Base-by-base conservation (phyloP, 2,113 vertebrate genomes). In the Struthio camelus region DNA sequence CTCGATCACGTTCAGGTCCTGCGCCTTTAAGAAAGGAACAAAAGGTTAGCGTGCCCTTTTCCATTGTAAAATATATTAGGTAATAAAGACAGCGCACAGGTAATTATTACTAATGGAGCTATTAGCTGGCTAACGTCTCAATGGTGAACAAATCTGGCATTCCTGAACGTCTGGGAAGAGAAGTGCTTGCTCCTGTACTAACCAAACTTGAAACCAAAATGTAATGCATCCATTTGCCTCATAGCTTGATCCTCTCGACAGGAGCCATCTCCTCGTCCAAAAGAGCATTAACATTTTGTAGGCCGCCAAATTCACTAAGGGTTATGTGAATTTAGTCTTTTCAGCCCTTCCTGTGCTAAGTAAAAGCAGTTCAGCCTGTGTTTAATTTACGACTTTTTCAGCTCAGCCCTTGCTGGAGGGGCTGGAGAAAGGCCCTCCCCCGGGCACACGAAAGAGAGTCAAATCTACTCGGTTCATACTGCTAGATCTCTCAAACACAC, bases 1-100 rank as follows among this genome's bases (percentile, higher is more conserved):
- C 96, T 99, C 99, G 0, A 99, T 99, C 97, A 99, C 99, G 54
- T 98, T 99, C 87, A 99, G 97, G 95, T 99, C 99, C 96, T 99
- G 99, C 0, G 99, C 99, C 99, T 99, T 97, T 66, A 69, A 96
- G 96, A 88, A 79, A 95, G 10, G 70, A 77, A 58, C 5, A 62
- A 48, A 90, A 89, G 14, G 67, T 98, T 42, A 97, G 38, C 1
- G 19, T 75, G 64, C 17, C 71, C 80, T 88, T 75, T 50, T 75
- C 62, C 44, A 16, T 2, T 34, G 34, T 40, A 24, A 85, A 88
- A 91, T 4, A 42, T 10, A 87, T 27, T 51, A 53, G 86, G 73
- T 30, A 80, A 86, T 67, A 81, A 82, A 61, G 32, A 46, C 27
- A 56, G 67, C 0, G 8, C 28, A n/a, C 5, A 70, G 67, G 66